Conservation (phyloP, 2,797 vertebrate genomes). For the Microhierax caerulescens region DNA sequence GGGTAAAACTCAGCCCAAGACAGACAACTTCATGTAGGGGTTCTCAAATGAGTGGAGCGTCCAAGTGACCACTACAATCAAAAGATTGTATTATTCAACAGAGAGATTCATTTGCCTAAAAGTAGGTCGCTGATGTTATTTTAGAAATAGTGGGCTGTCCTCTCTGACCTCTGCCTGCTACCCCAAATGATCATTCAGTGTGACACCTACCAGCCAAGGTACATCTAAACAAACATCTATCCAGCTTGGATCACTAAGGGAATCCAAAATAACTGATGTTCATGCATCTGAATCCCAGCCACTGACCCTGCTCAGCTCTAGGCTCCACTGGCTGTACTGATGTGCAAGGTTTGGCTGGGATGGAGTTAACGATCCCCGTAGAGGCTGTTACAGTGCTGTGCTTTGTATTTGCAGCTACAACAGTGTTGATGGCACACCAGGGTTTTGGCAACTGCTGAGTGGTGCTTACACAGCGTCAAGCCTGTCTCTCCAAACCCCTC, state of each 20-base stretch:
- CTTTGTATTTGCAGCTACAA: neutral
- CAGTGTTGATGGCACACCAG: accelerated
- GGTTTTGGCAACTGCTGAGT: neutral
- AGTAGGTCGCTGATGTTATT: neutral
- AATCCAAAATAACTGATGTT: neutral
- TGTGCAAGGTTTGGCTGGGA: neutral
- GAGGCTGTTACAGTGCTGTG: neutral
- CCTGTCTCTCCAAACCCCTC: neutral
- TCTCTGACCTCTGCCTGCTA: neutral
- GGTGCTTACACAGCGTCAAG: neutral
- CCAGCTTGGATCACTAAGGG: neutral
- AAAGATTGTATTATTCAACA: neutral
- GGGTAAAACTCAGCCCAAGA: neutral
- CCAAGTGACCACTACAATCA: neutral
- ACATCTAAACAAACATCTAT: neutral
- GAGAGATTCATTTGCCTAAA: neutral
- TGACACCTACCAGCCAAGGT: neutral
- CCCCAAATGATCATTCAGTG: too few species aligned
- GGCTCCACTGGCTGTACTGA: neutral
- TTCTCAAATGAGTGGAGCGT: neutral
- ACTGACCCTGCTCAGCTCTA: neutral
- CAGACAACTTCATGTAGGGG: neutral
- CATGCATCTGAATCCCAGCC: neutral
- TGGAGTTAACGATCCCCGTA: neutral
- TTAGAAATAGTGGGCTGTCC: neutral